phyloP scores from a whole-genome alignment of 2,113 vertebrate species.

The Scomber colias region DNA sequence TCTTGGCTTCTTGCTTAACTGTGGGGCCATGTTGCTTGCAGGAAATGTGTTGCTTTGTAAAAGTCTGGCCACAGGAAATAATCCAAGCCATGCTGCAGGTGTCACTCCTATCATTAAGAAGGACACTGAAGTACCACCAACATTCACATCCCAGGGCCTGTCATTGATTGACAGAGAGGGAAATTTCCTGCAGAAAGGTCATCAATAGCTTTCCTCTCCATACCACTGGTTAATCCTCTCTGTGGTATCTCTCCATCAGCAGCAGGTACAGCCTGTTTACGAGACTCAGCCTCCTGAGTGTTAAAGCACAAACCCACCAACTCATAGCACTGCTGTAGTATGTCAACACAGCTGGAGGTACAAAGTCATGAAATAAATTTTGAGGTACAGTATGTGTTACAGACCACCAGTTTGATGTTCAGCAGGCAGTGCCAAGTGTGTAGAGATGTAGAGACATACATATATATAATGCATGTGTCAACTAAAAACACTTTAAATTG shows the following conservation, averaged over 20 bases:
- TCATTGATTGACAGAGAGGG: conserved; percentile 57
- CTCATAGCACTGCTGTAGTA: background rate
- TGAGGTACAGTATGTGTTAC: background rate
- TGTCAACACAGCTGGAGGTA: conserved; percentile 16
- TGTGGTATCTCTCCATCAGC: conserved; percentile 20
- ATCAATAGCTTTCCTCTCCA: conserved; percentile 43
- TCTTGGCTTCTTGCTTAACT: conserved; percentile 45
- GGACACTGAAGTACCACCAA: conserved; percentile 13
- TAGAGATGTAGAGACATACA: background rate
- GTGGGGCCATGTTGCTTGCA: conserved; percentile 44
- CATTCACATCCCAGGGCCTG: conserved; percentile 25
- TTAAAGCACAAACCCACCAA: conserved; percentile 14
- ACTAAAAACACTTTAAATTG: too few species aligned
- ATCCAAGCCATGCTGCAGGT: conserved; percentile 49
- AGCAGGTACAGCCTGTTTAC: conserved; percentile 15
- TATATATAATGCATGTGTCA: too few species aligned
- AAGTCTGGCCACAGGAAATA: conserved; percentile 58
- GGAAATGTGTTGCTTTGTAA: conserved; percentile 56
- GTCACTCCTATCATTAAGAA: conserved; percentile 13
- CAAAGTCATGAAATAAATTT: conserved; percentile 7
- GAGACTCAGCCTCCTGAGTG: conserved; percentile 14
- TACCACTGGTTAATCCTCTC: conserved; percentile 44
- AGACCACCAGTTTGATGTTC: background rate
- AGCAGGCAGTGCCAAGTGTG: background rate
- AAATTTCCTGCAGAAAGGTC: conserved; percentile 59